Evolutionary conservation across 2,113 vertebrate species (phyloP).

Genomic region (Erinaceus europaeus): DNA sequence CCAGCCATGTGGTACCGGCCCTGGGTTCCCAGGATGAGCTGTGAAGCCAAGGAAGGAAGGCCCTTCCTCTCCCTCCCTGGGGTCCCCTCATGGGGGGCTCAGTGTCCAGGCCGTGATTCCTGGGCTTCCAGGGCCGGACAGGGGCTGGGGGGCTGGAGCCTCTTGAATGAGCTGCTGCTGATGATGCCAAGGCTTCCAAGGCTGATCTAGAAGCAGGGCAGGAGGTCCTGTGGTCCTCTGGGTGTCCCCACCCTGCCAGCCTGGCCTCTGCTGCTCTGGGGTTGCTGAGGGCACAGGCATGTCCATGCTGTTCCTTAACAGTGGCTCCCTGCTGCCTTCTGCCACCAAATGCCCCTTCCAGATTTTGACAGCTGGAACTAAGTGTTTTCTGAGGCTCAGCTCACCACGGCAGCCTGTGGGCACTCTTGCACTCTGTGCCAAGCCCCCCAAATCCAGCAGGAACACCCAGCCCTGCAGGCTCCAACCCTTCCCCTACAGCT

Average conservation of each 20-base stretch:
- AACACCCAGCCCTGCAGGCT: neutral
- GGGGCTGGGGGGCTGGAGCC: neutral
- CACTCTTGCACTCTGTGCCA: neutral
- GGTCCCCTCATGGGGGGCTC: neutral
- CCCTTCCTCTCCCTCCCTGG: neutral
- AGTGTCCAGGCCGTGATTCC: neutral
- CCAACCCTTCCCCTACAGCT: too few relatives aligned
- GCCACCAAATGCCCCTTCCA: slow-evolving; percentile 17
- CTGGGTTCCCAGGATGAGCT: neutral
- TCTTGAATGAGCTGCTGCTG: neutral
- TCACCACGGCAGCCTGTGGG: slow-evolving; percentile 18
- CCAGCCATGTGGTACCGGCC: neutral
- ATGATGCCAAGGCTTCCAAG: neutral
- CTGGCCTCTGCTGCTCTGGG: neutral
- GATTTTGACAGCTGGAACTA: slow-evolving; percentile 40
- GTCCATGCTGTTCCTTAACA: too few relatives aligned
- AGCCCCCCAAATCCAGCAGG: neutral
- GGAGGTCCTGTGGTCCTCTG: neutral
- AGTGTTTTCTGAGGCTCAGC: slow-evolving; percentile 55
- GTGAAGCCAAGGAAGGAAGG: neutral
- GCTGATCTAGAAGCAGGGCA: neutral
- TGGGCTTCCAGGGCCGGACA: neutral
- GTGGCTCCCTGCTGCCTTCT: too few relatives aligned
- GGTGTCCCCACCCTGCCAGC: neutral
- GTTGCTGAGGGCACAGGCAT: neutral